Evolutionary conservation across 2,113 vertebrate genomes (phyloP).

Genomic region (Micronycteris hirsuta): DNA sequence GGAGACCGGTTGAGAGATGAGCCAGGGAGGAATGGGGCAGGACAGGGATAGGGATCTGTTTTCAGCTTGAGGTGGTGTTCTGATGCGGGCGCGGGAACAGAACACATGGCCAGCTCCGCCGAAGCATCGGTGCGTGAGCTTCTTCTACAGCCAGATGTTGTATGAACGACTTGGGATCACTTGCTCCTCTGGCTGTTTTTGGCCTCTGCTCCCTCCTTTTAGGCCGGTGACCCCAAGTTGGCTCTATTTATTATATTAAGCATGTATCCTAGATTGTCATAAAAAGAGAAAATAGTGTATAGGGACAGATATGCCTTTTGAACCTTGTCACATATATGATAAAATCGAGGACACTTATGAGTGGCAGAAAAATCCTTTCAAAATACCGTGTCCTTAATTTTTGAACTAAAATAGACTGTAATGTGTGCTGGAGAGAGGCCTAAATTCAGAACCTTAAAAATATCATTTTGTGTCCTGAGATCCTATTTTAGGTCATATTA

Average conservation of each 20-base stretch:
- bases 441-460: constrained; percentile 70
- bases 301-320: background rate
- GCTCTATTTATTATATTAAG: background rate
- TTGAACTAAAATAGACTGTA: constrained; percentile 55
- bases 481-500: constrained; percentile 69
- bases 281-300: background rate
- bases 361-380: background rate
- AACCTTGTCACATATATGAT: background rate
- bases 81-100: background rate
- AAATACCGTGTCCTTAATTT: constrained; percentile 59
- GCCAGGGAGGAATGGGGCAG: background rate
- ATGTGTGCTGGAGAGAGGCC: constrained; percentile 46
- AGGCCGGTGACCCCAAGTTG: background rate
- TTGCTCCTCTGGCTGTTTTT: background rate
- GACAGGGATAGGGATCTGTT: no score
- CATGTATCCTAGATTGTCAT: background rate
- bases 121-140: background rate
- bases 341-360: constrained; percentile 41
- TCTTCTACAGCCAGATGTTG: background rate
- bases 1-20: background rate
- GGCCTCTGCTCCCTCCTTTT: background rate
- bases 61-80: background rate
- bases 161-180: accelerated
- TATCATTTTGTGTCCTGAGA: constrained; percentile 52
- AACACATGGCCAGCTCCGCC: accelerated